Conservation (phyloP, 2,113 vertebrate species). For the Mus musculus region DNA sequence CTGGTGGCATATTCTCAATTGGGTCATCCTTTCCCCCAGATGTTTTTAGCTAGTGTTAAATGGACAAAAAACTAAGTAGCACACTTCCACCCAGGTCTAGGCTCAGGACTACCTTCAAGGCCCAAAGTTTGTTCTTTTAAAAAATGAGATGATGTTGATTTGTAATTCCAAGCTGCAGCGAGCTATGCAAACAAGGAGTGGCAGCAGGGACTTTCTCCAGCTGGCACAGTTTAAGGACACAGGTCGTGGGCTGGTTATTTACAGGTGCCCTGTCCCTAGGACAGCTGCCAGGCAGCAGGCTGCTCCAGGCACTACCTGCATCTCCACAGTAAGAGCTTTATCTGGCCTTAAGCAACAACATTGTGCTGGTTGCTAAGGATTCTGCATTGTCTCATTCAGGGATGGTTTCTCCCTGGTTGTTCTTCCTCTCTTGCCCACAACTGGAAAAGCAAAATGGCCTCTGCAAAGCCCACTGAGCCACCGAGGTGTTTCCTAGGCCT, state of each 20-base stretch:
- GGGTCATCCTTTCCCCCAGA: neutral
- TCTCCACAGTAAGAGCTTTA: neutral
- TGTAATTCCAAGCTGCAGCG: neutral
- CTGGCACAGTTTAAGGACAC: neutral
- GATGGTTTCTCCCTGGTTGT: neutral
- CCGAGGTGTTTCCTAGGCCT: neutral
- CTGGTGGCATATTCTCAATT: neutral
- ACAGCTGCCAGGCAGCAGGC: slow-evolving; percentile 10
- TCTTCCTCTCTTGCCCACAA: neutral
- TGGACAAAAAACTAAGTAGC: neutral
- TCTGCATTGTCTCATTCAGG: neutral
- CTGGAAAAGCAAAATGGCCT: neutral
- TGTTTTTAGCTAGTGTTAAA: neutral
- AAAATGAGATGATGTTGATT: slow-evolving; percentile 35
- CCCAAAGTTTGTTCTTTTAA: neutral
- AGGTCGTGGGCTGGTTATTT: neutral
- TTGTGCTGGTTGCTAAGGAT: neutral
- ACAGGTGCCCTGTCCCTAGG: neutral
- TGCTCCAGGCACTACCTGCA: neutral
- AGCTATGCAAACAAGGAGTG: slow-evolving; percentile 67
- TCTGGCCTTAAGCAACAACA: neutral
- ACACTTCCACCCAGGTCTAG: neutral
- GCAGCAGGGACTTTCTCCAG: slow-evolving; percentile 21
- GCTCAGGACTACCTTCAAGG: neutral
- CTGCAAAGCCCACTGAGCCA: neutral